Percentiles rank a stretch among this genome's conserved stretches.
These are phyloP conservation scores for Drosophila ogumai DNA, from an alignment of 1,140 invertebrate genomes.

Conservation along the genomic window DNA sequence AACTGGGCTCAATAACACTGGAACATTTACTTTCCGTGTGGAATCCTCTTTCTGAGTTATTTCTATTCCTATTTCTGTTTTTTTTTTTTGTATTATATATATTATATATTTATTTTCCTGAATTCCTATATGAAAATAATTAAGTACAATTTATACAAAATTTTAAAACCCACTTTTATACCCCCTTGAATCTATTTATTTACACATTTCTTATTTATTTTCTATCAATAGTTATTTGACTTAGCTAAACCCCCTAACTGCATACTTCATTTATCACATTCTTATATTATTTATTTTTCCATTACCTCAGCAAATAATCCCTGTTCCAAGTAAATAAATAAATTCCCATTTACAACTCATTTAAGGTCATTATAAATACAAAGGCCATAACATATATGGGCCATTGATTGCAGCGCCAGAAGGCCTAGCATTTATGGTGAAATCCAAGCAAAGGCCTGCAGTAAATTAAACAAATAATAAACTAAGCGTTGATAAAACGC, in stretches of 20 bases:
- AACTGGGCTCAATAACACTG: too few species aligned
- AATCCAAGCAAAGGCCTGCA: constrained; percentile 10
- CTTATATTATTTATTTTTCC: neutral
- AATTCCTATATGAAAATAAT: neutral
- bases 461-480: constrained; percentile 51
- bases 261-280: too few species aligned
- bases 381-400: constrained; percentile 14
- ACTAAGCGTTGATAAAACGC: constrained; percentile 29
- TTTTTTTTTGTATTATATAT: too few species aligned
- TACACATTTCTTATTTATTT: neutral
- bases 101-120: neutral
- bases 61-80: too few species aligned
- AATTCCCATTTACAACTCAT: constrained; percentile 9
- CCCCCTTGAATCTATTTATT: neutral
- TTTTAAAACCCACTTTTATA: neutral
- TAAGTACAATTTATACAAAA: neutral
- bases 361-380: constrained; percentile 19
- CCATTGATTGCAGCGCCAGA: constrained; percentile 4
- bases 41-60: too few species aligned
- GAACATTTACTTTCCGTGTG: too few species aligned
- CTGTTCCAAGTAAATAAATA: neutral
- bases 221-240: neutral
- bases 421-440: constrained; percentile 8
- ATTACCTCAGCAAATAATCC: neutral
- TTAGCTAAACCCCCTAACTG: too few species aligned